These are phyloP conservation scores for Abramis brama DNA, from an alignment of 2,113 vertebrate genomes.

Conservation along the genomic window DNA sequence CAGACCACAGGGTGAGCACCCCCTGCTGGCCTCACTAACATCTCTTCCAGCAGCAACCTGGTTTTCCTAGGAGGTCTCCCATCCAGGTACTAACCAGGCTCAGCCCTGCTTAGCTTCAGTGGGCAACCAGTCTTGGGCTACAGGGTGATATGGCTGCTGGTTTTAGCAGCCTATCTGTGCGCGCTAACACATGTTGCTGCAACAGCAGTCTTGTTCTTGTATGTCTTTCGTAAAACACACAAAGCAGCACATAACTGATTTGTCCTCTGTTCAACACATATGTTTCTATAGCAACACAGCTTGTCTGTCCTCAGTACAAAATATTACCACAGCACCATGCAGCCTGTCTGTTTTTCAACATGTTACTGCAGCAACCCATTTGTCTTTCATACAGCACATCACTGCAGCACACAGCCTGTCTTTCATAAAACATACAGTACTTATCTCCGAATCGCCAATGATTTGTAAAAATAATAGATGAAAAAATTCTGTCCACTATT, in stretches of 20 bases:
- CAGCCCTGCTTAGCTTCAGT: too few relatives aligned
- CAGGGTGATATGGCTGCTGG: too few relatives aligned
- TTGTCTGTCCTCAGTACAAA: neutral
- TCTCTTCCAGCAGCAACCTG: too few relatives aligned
- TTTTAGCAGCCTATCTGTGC: neutral
- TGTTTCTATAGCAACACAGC: slow-evolving; percentile 35
- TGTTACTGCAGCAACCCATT: neutral
- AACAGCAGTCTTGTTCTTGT: neutral
- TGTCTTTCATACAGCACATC: neutral
- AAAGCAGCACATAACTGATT: slow-evolving; percentile 9
- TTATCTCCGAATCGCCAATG: neutral
- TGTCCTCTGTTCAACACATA: slow-evolving; percentile 23
- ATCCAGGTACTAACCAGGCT: too few relatives aligned
- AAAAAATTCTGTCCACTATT: too few relatives aligned
- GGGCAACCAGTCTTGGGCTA: too few relatives aligned
- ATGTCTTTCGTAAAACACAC: neutral
- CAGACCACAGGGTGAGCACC: too few relatives aligned
- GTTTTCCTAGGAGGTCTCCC: too few relatives aligned
- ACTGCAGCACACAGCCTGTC: neutral
- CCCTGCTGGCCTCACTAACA: too few relatives aligned
- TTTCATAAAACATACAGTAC: neutral
- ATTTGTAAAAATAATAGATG: neutral
- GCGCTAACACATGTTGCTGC: neutral
- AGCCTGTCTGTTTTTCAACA: slow-evolving; percentile 16
- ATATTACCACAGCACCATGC: neutral